A percentile compares a stretch with the other conserved stretches of the same genome.
These are phyloP conservation scores for Rhabdomys dilectus DNA, from an alignment of 2,113 vertebrate species.

Conservation along the genomic window DNA sequence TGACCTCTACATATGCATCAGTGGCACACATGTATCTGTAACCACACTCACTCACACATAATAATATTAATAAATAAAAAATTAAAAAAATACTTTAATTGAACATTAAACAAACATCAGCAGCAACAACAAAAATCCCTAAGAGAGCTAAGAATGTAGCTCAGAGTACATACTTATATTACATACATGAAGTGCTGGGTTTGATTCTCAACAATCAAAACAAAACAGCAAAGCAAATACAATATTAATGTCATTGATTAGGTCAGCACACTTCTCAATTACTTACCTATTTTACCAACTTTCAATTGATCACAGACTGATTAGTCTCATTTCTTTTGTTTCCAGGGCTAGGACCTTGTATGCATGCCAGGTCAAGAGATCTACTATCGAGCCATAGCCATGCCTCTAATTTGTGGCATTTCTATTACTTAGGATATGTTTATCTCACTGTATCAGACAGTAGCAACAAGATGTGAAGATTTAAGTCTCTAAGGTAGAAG, in stretches of 20 bases:
- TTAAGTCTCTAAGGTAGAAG: neutral
- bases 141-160: neutral
- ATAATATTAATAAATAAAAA: neutral
- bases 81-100: neutral
- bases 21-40: neutral
- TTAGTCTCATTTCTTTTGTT: neutral
- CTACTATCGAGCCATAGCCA: neutral
- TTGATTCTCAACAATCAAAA: neutral
- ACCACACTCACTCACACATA: neutral
- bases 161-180: neutral
- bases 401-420: neutral
- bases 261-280: neutral
- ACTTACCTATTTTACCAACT: slow-evolving; percentile 23
- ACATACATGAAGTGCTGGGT: neutral
- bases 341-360: neutral
- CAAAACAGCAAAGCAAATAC: slow-evolving; percentile 1
- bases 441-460: neutral
- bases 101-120: neutral
- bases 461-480: neutral
- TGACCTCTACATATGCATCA: neutral
- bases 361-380: neutral
- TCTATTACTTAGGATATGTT: neutral
- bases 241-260: slow-evolving; percentile 7
- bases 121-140: neutral
- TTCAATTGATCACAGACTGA: slow-evolving; percentile 24